These are phyloP conservation scores for Sisor rabdophorus DNA, from an alignment of 2,113 vertebrate species.

Conservation along the genomic window DNA sequence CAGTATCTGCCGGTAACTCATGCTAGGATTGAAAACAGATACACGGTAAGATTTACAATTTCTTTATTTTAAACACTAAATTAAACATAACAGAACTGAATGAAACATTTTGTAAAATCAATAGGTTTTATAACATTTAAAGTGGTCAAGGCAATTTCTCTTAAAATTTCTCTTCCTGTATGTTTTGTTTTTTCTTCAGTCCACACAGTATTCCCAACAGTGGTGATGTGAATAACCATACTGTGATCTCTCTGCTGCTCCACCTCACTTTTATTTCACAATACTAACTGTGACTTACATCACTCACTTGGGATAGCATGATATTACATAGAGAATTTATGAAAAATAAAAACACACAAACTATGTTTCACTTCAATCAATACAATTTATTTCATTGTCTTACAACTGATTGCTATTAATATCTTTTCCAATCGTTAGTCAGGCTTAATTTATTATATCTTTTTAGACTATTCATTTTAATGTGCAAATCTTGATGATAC, in stretches of 20 bases:
- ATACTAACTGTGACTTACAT: too few species aligned
- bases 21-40: conserved; percentile 48
- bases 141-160: not conserved
- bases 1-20: conserved; percentile 23
- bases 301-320: not conserved
- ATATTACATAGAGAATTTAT: not conserved
- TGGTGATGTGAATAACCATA: conserved; percentile 53
- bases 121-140: not conserved
- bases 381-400: too few species aligned
- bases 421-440: too few species aligned
- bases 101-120: not conserved
- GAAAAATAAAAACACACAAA: not conserved
- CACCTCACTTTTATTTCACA: not conserved
- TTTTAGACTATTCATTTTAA: not conserved
- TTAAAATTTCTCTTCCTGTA: not conserved
- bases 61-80: not conserved
- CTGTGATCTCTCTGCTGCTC: not conserved
- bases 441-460: too few species aligned
- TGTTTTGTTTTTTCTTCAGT: conserved; percentile 46
- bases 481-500: not conserved
- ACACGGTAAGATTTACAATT: conserved; percentile 45
- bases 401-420: too few species aligned
- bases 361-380: not conserved
- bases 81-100: not conserved
- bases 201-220: conserved; percentile 60